Conservation (phyloP, 2,113 vertebrate species). For the Cinclus cinclus region DNA sequence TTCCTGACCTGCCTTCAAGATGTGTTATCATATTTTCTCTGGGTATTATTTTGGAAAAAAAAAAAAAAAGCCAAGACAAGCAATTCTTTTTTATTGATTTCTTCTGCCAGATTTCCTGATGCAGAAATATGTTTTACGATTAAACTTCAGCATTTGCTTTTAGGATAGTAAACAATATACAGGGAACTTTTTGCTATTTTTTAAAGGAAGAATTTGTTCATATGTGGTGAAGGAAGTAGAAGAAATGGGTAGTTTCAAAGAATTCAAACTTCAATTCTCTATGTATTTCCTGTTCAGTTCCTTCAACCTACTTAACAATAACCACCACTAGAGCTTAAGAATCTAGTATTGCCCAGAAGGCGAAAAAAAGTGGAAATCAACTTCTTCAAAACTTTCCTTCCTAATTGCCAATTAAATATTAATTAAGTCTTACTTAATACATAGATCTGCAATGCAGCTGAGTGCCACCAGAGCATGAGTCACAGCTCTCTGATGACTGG, state of each 20-base stretch:
- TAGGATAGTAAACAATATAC: conserved; percentile 30
- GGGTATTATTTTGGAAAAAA: conserved; percentile 28
- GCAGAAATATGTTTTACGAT: conserved; percentile 64
- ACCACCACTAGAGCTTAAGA: neutral
- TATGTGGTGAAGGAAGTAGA: neutral
- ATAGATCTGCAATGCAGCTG: neutral
- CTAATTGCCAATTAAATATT: conserved; percentile 49
- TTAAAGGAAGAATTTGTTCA: neutral
- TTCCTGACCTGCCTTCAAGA: conserved; percentile 32
- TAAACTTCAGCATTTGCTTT: conserved; percentile 37
- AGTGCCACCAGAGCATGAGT: neutral
- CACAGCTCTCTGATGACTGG: neutral
- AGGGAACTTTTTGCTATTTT: neutral
- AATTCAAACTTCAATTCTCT: neutral
- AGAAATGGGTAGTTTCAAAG: neutral
- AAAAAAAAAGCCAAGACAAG: conserved; percentile 6
- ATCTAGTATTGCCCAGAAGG: neutral
- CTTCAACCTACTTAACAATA: neutral
- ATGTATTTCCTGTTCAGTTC: neutral
- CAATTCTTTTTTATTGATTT: conserved; percentile 68
- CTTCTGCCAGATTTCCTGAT: conserved; percentile 49
- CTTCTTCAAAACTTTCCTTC: neutral
- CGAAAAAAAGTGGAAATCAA: neutral
- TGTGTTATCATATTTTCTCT: conserved; percentile 48
- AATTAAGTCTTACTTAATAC: neutral